Evolutionary conservation across 2,797 vertebrate genomes (phyloP).

Genomic region (Ctenopoma kingsleyae): DNA sequence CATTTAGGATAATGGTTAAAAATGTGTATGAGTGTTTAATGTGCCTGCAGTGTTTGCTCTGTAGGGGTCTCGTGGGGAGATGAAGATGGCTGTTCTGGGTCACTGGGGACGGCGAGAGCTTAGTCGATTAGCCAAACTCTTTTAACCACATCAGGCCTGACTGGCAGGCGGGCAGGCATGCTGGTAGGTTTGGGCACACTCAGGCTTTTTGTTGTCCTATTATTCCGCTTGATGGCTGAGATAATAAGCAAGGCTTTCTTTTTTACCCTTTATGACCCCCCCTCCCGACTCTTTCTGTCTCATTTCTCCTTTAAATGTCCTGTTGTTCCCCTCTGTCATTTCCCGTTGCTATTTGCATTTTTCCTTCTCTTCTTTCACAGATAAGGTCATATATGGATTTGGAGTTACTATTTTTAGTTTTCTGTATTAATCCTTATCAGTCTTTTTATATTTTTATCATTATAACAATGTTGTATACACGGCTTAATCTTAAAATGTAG

Average conservation of each 20-base stretch:
- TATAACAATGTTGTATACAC: neutral
- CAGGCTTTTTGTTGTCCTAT: conserved; percentile 85
- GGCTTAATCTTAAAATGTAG: conserved; percentile 3
- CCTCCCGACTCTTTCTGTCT: conserved; percentile 62
- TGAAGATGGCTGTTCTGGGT: conserved; percentile 84
- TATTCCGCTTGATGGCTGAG: conserved; percentile 88
- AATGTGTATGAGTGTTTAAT: conserved; percentile 84
- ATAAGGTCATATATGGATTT: conserved; percentile 68
- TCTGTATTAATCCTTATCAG: conserved; percentile 3
- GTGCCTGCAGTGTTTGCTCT: conserved; percentile 82
- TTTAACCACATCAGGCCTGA: conserved; percentile 71
- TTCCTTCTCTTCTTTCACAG: conserved; percentile 47
- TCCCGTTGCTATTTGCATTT: conserved; percentile 68
- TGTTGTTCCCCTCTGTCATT: conserved; percentile 73
- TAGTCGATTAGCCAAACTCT: conserved; percentile 84
- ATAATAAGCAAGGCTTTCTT: conserved; percentile 85
- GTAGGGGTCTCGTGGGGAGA: conserved; percentile 74
- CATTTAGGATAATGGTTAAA: conserved; percentile 84
- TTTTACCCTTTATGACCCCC: conserved; percentile 68
- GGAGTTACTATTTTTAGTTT: conserved; percentile 22
- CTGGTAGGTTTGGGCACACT: conserved; percentile 70
- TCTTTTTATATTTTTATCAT: conserved; percentile 9
- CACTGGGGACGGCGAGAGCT: conserved; percentile 78
- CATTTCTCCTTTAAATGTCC: conserved; percentile 81
- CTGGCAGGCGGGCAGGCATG: conserved; percentile 50